Evolutionary conservation across 2,113 vertebrate genomes (phyloP), one percentile per base, ranked within the genome.

Genomic region (Origma solitaria): DNA sequence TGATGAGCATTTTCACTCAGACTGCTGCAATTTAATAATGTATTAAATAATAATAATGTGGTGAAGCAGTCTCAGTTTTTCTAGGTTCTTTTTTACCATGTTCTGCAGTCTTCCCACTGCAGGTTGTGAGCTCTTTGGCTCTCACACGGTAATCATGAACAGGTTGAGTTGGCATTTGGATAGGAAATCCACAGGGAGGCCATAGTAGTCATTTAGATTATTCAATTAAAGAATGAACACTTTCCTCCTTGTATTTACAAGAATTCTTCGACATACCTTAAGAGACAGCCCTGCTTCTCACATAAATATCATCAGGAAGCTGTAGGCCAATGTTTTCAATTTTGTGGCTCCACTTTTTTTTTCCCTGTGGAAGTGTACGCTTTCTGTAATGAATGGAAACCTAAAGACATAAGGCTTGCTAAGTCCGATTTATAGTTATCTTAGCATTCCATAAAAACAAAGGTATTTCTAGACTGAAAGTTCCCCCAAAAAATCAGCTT

Each of bases 141-240:
- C 50, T 89, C 78, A 60, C 28, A 57, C 37, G 33, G n/a, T 86
- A 85, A 89, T 89, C 57, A 82, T 11, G 58, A 92, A 82, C 40
- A 82, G 57, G 73, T 8, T 89, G 81, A 89, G 35, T 37, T 79
- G 65, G 53, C 83, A 94, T 92, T 96, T 94, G 57, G 81, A 92
- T 82, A 95, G 65, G 31, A 92, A 94, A 92, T 88, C 83, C 66
- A 56, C 25, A 45, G 77, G 77, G 73, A 92, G 72, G 30, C 53
- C 69, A n/a, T 9, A 85, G 40, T 22, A 95, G 51, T 82, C 1
- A 15, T 78, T 87, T 64, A 81, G 77, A 84, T 60, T 81, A 84
- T 78, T 92, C 60, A 81, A 3, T 72, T 89, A 86, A 0, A 0
- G 65, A 91, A 91, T 60, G 31, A 88, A 60, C 22, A 38, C 31